Evolutionary conservation across 2,113 vertebrate species (phyloP), one percentile per base, ranked within the genome.

Genomic region (Hippocampus zosterae): DNA sequence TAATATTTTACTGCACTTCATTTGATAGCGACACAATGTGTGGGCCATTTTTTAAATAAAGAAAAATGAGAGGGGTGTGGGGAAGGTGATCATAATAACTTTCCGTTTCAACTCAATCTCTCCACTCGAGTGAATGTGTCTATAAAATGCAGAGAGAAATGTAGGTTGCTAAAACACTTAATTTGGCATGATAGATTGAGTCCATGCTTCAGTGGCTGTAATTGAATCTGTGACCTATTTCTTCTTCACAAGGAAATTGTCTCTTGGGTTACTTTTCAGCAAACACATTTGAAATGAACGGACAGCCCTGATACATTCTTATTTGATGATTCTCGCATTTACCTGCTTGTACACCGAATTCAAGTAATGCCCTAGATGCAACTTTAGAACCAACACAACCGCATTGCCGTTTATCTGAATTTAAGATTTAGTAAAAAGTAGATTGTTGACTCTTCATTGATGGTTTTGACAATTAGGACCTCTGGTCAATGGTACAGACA

Each of bases 111-210:
- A 81, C 89, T 88, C 93, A 94, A 94, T 94, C 93, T 94, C 92
- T 96, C 93, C 89, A 93, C 95, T 95, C 92, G 91, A 93, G 92
- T 93, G 92, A 95, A 96, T 93, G 92, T 96, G 95, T 98, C 95
- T 95, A 95, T 97, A 97, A 96, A 96, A 98, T 95, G 96, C 94
- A 92, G 91, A 94, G 94, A 95, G 95, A 95, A 98, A 98, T 97
- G 95, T 97, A 98, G 96, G 96, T 97, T 98, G 95, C 96, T 98
- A 98, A 99, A 98, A 97, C 94, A 98, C 95, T 98, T 99, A 98
- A 99, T 99, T 98, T 99, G 96, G 94, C 96, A 97, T 99, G 97
- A 99, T 99, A 99, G 97, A 99, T 98, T 98, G 97, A 96, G 96
- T 98, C 95, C 95, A 98, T 94, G 96, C 95, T 96, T 98, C 96